Conservation (phyloP, 1,140 invertebrate genomes). For the Trichoplusia ni region DNA sequence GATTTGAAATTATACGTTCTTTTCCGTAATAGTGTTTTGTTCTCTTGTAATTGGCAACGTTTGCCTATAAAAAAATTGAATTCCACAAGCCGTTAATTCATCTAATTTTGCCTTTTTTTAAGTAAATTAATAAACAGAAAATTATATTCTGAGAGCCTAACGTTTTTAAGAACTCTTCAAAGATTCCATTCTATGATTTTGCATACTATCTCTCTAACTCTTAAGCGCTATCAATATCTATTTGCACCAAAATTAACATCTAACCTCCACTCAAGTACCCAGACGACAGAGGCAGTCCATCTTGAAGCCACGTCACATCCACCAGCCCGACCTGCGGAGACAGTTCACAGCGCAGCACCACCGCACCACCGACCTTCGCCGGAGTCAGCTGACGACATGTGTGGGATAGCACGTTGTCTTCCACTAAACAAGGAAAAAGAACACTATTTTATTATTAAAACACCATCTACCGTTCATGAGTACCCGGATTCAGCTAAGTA, state of each 20-base stretch:
- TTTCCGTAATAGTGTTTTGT: too few relatives aligned
- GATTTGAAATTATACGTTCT: too few relatives aligned
- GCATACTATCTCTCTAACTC: background rate
- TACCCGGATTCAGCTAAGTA: too few relatives aligned
- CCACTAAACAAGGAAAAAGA: conserved; percentile 50
- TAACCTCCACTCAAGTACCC: conserved; percentile 67
- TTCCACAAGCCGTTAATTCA: too few relatives aligned
- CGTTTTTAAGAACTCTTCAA: too few relatives aligned
- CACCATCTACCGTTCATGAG: too few relatives aligned
- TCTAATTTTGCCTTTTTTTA: too few relatives aligned
- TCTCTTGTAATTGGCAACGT: too few relatives aligned
- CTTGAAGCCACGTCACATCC: conserved; percentile 71
- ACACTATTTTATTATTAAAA: background rate
- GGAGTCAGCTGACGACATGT: conserved; percentile 65
- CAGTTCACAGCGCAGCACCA: conserved; percentile 68
- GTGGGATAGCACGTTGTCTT: conserved; percentile 67
- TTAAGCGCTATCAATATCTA: background rate
- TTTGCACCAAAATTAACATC: background rate
- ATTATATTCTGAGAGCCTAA: too few relatives aligned
- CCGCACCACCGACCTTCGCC: conserved; percentile 64
- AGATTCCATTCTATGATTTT: too few relatives aligned
- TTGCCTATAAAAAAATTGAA: too few relatives aligned
- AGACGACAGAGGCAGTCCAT: conserved; percentile 66
- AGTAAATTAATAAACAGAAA: too few relatives aligned
- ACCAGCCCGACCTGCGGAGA: conserved; percentile 67